phyloP scores from a whole-genome alignment of 2,888 invertebrate species.

The Pristionchus japonicus region DNA sequence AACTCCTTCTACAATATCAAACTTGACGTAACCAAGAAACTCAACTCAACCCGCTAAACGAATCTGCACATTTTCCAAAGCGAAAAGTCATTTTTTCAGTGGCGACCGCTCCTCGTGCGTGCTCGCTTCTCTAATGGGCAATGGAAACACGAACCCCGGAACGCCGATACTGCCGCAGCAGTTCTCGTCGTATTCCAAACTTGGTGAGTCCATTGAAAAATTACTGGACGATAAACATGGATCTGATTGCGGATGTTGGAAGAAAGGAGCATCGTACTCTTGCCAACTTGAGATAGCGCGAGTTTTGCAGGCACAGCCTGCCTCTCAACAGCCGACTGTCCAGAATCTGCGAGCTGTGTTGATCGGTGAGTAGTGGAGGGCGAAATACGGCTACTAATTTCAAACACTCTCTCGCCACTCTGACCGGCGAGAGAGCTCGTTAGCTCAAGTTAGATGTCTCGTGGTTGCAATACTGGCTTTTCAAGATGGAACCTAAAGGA shows the following conservation, averaged over 20 bases:
- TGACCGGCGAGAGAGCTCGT: too few relatives aligned
- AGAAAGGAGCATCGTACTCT: too few relatives aligned
- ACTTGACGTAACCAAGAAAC: background rate
- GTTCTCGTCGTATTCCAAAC: slow-evolving; percentile 39
- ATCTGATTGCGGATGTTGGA: too few relatives aligned
- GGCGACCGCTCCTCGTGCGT: slow-evolving; percentile 61
- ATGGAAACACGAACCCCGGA: background rate
- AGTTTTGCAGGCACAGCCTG: background rate
- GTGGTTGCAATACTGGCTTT: too few relatives aligned
- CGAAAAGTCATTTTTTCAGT: slow-evolving; percentile 45
- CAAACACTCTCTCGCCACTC: too few relatives aligned
- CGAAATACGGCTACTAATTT: too few relatives aligned
- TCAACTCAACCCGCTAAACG: too few relatives aligned
- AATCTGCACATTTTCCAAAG: too few relatives aligned
- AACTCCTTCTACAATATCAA: background rate
- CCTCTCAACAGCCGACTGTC: slow-evolving; percentile 39
- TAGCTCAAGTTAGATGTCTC: too few relatives aligned
- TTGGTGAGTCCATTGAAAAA: too few relatives aligned
- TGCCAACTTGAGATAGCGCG: background rate
- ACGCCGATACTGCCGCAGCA: background rate
- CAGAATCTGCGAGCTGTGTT: slow-evolving; percentile 37
- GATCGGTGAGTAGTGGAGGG: slow-evolving; percentile 40
- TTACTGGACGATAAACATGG: too few relatives aligned
- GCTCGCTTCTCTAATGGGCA: slow-evolving; percentile 31
- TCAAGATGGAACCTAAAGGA: too few relatives aligned